These are phyloP conservation scores for Boloria euphrosyne DNA, from an alignment of 2,888 invertebrate genomes.

Conservation along the genomic window DNA sequence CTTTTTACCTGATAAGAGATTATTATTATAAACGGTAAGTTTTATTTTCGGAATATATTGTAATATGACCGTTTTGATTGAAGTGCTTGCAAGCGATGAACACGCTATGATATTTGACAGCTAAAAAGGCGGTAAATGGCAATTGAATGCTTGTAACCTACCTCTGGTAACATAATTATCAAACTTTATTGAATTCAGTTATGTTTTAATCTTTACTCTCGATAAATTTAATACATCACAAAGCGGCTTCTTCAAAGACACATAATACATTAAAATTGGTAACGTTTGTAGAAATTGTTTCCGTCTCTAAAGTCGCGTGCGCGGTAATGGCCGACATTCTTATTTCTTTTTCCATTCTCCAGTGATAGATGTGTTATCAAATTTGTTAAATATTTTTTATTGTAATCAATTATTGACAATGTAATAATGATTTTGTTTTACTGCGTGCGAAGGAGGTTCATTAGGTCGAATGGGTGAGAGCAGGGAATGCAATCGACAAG, in stretches of 20 bases:
- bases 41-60: conserved; percentile 43
- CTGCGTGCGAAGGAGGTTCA: conserved; percentile 61
- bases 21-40: conserved; percentile 65
- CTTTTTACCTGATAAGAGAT: conserved; percentile 64
- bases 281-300: conserved; percentile 76
- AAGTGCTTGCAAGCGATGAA: too few species aligned
- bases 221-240: too few species aligned
- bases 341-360: conserved; percentile 61
- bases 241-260: too few species aligned
- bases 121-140: too few species aligned
- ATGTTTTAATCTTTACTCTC: too few species aligned
- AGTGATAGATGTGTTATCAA: conserved; percentile 48
- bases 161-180: too few species aligned
- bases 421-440: conserved; percentile 48
- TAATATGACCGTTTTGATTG: conserved; percentile 32
- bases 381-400: conserved; percentile 3
- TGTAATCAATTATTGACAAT: conserved; percentile 30
- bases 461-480: conserved; percentile 59
- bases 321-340: conserved; percentile 81
- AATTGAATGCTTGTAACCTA: too few species aligned
- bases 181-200: too few species aligned
- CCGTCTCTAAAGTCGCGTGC: conserved; percentile 80
- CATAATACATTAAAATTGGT: too few species aligned
- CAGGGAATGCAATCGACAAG: conserved; percentile 60
- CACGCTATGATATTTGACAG: too few species aligned